phyloP scores from a whole-genome alignment of 1,140 invertebrate genomes.

The Heliconius himera region DNA sequence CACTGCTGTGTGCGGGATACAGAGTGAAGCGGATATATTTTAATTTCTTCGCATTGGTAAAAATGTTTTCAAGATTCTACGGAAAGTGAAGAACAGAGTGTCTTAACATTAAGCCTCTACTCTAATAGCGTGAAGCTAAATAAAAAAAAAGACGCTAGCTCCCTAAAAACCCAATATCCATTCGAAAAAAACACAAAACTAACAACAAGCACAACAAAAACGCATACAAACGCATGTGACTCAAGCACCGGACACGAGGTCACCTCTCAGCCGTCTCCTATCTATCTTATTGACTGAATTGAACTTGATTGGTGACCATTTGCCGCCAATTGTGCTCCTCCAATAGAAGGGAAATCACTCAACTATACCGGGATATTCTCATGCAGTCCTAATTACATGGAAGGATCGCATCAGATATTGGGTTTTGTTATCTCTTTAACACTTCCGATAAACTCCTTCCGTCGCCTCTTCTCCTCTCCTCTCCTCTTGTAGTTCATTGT shows the following conservation, averaged over 20 bases:
- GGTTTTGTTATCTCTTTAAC: slow-evolving; percentile 39
- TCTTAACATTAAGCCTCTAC: too few species aligned
- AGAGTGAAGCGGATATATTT: too few species aligned
- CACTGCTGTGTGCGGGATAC: too few species aligned
- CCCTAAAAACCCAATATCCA: not conserved
- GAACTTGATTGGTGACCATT: slow-evolving; percentile 70
- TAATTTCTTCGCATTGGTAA: too few species aligned
- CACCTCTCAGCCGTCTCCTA: slow-evolving; percentile 47
- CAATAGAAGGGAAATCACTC: slow-evolving; percentile 56
- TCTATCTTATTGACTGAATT: slow-evolving; percentile 69
- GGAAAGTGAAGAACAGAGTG: too few species aligned
- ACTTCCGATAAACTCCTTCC: slow-evolving; percentile 28
- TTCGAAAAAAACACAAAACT: not conserved
- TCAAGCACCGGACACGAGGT: slow-evolving; percentile 40
- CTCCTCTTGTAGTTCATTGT: not conserved
- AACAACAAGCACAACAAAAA: not conserved
- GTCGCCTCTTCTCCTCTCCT: not conserved
- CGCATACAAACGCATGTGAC: slow-evolving; percentile 35
- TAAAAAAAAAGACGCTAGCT: too few species aligned
- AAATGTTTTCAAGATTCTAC: too few species aligned
- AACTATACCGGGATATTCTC: slow-evolving; percentile 66
- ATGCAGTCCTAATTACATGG: slow-evolving; percentile 64
- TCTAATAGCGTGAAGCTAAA: too few species aligned
- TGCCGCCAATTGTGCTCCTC: slow-evolving; percentile 64
- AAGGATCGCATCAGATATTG: slow-evolving; percentile 48